These are phyloP conservation scores for Phalloptychus januarius DNA, from an alignment of 2,797 vertebrate genomes.

Conservation along the genomic window DNA sequence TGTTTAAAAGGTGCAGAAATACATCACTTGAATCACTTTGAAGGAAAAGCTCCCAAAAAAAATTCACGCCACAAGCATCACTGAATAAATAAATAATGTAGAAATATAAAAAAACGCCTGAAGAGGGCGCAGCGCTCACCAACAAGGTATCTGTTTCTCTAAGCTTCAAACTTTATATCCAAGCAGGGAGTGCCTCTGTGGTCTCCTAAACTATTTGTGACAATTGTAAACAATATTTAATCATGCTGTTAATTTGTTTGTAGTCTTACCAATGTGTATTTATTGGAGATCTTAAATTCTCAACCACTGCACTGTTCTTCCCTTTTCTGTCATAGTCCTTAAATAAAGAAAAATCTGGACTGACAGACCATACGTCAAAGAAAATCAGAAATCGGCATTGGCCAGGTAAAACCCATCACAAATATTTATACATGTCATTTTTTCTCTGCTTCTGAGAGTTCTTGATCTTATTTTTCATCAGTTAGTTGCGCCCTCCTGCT, in stretches of 20 bases:
- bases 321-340: neutral
- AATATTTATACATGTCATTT: neutral
- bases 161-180: neutral
- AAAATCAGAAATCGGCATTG: neutral
- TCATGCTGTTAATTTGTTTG: neutral
- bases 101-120: neutral
- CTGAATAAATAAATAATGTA: neutral
- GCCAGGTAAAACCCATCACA: neutral
- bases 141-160: neutral
- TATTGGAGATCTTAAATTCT: neutral
- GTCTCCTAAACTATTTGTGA: neutral
- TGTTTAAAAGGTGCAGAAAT: neutral
- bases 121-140: neutral
- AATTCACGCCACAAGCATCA: neutral
- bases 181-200: neutral
- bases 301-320: neutral
- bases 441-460: neutral
- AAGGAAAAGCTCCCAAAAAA: neutral
- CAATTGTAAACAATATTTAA: neutral
- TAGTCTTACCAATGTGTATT: neutral
- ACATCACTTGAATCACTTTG: neutral
- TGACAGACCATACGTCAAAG: neutral
- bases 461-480: neutral
- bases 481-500: constrained; percentile 76
- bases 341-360: neutral